phyloP scores from a whole-genome alignment of 2,113 vertebrate species.

The Lethenteron camtschaticum region DNA sequence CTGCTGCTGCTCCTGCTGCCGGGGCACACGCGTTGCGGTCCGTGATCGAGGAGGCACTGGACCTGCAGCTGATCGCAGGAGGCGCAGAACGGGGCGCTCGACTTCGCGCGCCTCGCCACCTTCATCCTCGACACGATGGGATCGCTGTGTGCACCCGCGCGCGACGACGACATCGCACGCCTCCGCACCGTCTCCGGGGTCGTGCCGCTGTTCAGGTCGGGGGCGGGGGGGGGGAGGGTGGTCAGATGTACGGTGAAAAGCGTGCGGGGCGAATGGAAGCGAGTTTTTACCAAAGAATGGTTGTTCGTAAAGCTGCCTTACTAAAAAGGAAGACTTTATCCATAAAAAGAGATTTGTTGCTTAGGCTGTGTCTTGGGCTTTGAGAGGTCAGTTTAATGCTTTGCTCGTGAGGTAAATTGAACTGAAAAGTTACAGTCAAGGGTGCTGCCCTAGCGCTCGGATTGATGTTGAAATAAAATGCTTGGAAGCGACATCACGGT shows the following conservation, averaged over 20 bases:
- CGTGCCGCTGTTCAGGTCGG: slow-evolving; percentile 65
- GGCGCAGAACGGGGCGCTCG: slow-evolving; percentile 63
- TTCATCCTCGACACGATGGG: slow-evolving; percentile 82
- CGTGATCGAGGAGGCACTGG: slow-evolving; percentile 64
- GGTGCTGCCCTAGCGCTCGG: no score
- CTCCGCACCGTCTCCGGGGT: slow-evolving; percentile 53
- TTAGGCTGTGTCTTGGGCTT: not conserved
- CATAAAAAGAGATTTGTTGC: not conserved
- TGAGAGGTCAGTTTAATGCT: not conserved
- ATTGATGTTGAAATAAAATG: no score
- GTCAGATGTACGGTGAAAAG: not conserved
- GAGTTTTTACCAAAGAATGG: not conserved
- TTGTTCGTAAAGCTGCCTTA: not conserved
- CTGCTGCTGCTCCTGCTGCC: slow-evolving; percentile 66
- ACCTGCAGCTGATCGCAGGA: slow-evolving; percentile 75
- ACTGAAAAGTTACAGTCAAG: no score
- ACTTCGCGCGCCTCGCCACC: slow-evolving; percentile 51
- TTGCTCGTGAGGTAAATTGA: no score
- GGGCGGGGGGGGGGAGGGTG: not conserved
- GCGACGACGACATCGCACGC: slow-evolving; percentile 57
- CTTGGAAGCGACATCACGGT: no score
- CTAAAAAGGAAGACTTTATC: not conserved
- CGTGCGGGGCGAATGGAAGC: not conserved
- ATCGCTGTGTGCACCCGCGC: slow-evolving; percentile 61
- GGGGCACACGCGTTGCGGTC: slow-evolving; percentile 47